Conservation (phyloP, 2,888 invertebrate genomes). For the Boloria euphrosyne region DNA sequence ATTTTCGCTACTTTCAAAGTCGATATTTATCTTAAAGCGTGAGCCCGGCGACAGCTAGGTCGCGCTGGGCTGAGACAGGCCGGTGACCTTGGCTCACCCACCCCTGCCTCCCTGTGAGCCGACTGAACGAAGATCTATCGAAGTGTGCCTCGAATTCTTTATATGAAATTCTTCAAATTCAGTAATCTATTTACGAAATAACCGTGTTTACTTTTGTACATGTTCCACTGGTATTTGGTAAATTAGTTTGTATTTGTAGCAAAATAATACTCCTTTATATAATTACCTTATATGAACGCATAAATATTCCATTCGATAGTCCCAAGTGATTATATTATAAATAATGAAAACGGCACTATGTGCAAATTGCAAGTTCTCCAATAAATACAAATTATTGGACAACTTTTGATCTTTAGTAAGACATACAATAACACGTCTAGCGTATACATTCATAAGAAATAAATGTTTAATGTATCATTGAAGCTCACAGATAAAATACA, state of each 20-base stretch:
- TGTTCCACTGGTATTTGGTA: conserved; percentile 9
- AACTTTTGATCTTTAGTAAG: conserved; percentile 31
- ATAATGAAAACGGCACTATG: conserved; percentile 26
- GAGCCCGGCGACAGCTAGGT: conserved; percentile 69
- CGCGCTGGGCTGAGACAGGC: conserved; percentile 73
- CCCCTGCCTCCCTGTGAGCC: conserved; percentile 40
- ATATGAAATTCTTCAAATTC: conserved; percentile 19
- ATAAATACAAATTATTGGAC: conserved; percentile 23
- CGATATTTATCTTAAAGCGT: conserved; percentile 64
- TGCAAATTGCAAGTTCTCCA: conserved; percentile 31
- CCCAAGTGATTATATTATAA: conserved; percentile 27
- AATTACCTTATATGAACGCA: conserved; percentile 19
- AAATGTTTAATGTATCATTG: not conserved
- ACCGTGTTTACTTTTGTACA: conserved; percentile 18
- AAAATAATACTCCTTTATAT: not conserved
- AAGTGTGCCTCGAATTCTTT: conserved; percentile 32
- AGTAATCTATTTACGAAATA: conserved; percentile 26
- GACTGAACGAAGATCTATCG: conserved; percentile 36
- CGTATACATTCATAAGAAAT: not conserved
- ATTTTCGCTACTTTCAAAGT: conserved; percentile 45
- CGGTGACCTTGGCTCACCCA: conserved; percentile 69
- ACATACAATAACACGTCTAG: conserved; percentile 18
- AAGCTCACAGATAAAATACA: too few species aligned
- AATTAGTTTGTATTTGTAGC: not conserved
- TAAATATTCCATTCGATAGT: conserved; percentile 29